Evolutionary conservation across 35 echinoderm and acorn worm genomes (phyloP).

Genomic region (Diadema setosum): DNA sequence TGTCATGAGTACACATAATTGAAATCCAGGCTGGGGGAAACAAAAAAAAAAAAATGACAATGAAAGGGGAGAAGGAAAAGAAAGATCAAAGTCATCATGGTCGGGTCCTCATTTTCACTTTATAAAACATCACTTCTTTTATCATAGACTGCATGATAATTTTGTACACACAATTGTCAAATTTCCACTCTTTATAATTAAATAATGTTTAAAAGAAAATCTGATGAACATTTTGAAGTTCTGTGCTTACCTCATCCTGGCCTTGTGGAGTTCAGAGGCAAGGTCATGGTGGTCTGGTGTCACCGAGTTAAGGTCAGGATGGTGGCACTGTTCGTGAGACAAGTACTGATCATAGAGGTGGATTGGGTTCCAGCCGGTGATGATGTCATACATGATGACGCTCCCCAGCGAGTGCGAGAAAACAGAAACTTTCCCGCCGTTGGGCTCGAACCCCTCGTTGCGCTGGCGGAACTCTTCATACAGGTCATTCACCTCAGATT

Average conservation of each 20-base stretch:
- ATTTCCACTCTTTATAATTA: no score
- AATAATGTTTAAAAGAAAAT: no score
- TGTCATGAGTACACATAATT: no score
- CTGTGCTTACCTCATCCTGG: conserved; percentile 70
- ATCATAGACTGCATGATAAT: no score
- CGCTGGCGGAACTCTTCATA: conserved; percentile 79
- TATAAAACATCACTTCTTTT: no score
- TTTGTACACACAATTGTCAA: no score
- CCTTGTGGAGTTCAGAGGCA: conserved; percentile 52
- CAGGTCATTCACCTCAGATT: conserved; percentile 67
- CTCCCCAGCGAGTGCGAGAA: conserved; percentile 94
- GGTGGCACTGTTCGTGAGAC: conserved; percentile 68
- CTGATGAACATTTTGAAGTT: no score
- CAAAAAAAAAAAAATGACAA: no score
- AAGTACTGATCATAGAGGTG: conserved; percentile 98
- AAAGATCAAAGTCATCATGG: no score
- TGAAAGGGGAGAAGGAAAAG: no score
- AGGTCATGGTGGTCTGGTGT: conserved; percentile 65
- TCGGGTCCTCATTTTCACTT: no score
- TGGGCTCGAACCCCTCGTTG: conserved; percentile 92
- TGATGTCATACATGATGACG: conserved; percentile 94
- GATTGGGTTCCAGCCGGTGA: conserved; percentile 98
- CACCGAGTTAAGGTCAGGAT: conserved; percentile 79
- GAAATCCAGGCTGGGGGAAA: no score
- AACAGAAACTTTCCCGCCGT: conserved; percentile 91